A percentile compares a stretch with the other conserved stretches of the same genome.
Conservation (phyloP, 2,113 vertebrate species). For the Hemiscyllium ocellatum region DNA sequence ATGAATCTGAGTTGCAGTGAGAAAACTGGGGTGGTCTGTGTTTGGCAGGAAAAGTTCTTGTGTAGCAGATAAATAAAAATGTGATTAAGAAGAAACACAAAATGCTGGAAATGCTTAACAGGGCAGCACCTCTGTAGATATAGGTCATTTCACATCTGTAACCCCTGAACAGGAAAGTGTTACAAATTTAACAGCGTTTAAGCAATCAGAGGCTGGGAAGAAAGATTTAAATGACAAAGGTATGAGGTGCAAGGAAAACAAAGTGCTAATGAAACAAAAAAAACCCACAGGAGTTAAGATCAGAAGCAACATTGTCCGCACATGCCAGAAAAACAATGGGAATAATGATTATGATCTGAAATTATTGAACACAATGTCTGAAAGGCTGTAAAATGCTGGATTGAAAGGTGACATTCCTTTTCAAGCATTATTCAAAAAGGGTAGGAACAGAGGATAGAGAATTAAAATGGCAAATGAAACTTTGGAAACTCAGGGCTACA, state of each 20-base stretch:
- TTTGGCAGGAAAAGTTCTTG: background rate
- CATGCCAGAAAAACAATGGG: background rate
- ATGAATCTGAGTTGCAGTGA: background rate
- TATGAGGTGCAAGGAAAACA: background rate
- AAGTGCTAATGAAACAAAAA: background rate
- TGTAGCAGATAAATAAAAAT: background rate
- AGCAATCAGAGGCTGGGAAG: background rate
- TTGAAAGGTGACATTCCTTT: background rate
- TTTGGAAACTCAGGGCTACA: background rate
- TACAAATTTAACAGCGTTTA: background rate
- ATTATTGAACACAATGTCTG: background rate
- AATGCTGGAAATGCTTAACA: background rate
- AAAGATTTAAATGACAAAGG: background rate
- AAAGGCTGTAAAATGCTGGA: background rate
- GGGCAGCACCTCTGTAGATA: background rate
- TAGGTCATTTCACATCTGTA: background rate
- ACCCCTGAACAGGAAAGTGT: background rate
- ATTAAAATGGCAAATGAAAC: background rate
- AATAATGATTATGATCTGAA: background rate
- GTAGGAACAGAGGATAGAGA: background rate
- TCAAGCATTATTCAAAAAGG: background rate
- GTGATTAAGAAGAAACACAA: background rate
- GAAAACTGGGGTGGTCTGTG: background rate
- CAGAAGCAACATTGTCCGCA: background rate
- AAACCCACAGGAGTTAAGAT: background rate